Base-by-base conservation (phyloP, 2,888 invertebrate genomes). In the Thecophora atra region DNA sequence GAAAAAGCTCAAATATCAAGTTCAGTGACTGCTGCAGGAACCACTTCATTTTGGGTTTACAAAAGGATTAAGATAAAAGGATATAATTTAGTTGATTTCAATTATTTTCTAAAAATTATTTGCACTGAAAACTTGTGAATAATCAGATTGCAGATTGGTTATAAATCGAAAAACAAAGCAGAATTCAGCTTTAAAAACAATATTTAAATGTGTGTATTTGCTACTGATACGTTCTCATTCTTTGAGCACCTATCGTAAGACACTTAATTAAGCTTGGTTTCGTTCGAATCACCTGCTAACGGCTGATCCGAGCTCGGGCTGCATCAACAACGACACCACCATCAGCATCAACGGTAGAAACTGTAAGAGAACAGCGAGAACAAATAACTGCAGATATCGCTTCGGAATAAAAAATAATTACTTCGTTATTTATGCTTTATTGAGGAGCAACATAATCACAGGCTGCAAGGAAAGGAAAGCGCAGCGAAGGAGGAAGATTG, bases 371-470 rank as follows among this genome's bases (percentile, higher is more conserved):
- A n/a, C n/a, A 24, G 28, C 71, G 72, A 74, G 71, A 72, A 69
- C 72, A 65, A 72, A 71, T 68, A 71, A 69, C 56, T 51, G 63
- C 74, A 68, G 72, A 74, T 58, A 52, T 37, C 70, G 67, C 58
- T 28, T 51, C 64, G 42, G 19, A 62, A 62, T 62, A 56, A 30
- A 42, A 64, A 71, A 42, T 65, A 73, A 71, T 73, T 73, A 73
- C 68, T n/a, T 71, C 68, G 64, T 71, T 42, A 65, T 30, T 51
- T 15, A 24, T 30, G 30, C 58, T 44, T 60, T 52, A 51, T 60
- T 58, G 1, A 24, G 24, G 28, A 58, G 19, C 19, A 13, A 24
- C 26, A 42, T 42, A 44, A 24, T 1, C 17, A 8, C 1, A 0
- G 47, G 17, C 47, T 47, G n/a, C 47, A 47, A 47, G 15, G 13